phyloP scores from a whole-genome alignment of 2,113 vertebrate species.

The Barbus barbus region DNA sequence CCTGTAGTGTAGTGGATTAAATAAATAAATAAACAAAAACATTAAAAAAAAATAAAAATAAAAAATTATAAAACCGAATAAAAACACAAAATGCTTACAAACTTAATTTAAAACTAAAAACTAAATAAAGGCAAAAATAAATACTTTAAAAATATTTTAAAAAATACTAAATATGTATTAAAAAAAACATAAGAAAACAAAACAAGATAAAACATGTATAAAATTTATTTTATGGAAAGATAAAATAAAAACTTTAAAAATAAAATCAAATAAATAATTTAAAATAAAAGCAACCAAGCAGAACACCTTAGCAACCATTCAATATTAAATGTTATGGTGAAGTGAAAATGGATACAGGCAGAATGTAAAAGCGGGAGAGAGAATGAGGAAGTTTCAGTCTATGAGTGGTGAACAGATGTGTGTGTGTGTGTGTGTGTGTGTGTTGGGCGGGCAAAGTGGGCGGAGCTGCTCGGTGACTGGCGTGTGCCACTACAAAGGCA shows the following conservation, averaged over 20 bases:
- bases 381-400: conserved; percentile 10
- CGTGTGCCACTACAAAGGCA: conserved; percentile 48
- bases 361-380: background rate
- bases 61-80: background rate
- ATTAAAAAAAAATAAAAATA: background rate
- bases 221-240: too few species aligned
- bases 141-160: too few species aligned
- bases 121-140: too few species aligned
- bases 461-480: conserved; percentile 35
- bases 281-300: too few species aligned
- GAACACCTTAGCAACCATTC: too few species aligned
- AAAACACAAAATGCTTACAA: background rate
- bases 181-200: too few species aligned
- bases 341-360: conserved; percentile 6
- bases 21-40: background rate
- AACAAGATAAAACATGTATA: too few species aligned
- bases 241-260: too few species aligned
- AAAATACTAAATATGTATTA: too few species aligned
- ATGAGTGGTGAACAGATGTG: conserved; percentile 35
- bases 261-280: too few species aligned
- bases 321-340: background rate
- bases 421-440: background rate
- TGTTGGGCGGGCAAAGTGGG: background rate
- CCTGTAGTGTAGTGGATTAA: background rate
- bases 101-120: background rate